Percentiles rank a stretch among this genome's conserved stretches.
Evolutionary conservation across 2,113 vertebrate genomes (phyloP).

Genomic region (Myocastor coypus): DNA sequence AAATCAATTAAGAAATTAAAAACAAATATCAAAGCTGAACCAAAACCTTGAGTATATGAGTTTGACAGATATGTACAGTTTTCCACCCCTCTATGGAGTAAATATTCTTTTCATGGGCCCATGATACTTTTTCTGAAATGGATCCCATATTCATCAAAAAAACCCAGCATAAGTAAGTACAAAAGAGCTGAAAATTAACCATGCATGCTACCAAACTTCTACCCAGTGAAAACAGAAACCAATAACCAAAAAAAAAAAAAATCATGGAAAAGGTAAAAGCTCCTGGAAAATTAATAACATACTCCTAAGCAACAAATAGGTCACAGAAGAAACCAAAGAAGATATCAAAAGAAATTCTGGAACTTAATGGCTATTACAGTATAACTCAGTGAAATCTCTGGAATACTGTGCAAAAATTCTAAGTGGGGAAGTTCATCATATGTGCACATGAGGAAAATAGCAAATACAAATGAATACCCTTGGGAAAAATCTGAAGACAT

Average conservation of each 20-base stretch:
- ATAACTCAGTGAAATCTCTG: neutral
- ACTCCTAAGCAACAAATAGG: neutral
- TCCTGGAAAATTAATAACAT: neutral
- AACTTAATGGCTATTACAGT: neutral
- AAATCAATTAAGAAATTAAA: neutral
- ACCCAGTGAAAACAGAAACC: neutral
- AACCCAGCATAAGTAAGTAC: neutral
- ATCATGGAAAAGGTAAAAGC: neutral
- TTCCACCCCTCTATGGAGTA: neutral
- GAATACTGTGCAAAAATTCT: neutral
- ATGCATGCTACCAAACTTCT: neutral
- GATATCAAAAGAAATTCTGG: neutral
- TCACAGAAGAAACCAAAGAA: neutral
- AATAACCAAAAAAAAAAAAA: neutral
- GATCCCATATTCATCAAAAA: neutral
- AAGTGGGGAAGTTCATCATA: neutral
- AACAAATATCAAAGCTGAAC: neutral
- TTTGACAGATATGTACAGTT: neutral
- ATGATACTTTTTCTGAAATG: neutral
- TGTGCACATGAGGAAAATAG: neutral
- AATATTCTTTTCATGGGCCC: neutral
- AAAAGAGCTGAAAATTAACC: neutral
- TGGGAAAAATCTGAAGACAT: neutral
- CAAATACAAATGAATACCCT: neutral
- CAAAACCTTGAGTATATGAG: neutral